These are phyloP conservation scores for Delichon dasypus DNA, from an alignment of 2,797 vertebrate species.

Conservation along the genomic window DNA sequence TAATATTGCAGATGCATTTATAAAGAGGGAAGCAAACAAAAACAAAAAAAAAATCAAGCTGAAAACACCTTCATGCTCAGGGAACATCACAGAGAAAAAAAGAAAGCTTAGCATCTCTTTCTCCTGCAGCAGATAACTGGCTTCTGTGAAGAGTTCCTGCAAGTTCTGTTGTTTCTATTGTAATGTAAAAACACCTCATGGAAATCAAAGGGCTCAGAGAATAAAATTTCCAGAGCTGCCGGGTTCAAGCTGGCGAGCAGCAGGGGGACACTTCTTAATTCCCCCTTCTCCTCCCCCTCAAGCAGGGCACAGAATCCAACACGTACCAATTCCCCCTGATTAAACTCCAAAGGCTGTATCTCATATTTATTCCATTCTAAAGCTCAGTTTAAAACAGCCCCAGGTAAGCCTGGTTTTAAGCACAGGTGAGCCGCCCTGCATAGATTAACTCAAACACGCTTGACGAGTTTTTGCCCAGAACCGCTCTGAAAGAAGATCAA, in stretches of 20 bases:
- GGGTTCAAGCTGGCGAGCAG: background rate
- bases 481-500: background rate
- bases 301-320: background rate
- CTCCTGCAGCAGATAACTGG: conserved; percentile 8
- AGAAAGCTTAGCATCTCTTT: background rate
- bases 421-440: background rate
- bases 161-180: conserved; percentile 55
- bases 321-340: background rate
- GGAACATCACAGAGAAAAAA: background rate
- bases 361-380: background rate
- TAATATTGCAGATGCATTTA: background rate
- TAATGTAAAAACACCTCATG: background rate
- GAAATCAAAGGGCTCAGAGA: background rate
- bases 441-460: conserved; percentile 6
- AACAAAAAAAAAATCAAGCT: background rate
- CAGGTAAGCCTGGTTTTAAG: conserved; percentile 10
- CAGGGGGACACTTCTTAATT: background rate
- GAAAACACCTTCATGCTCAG: conserved; percentile 46
- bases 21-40: background rate
- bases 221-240: background rate
- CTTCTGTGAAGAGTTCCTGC: conserved; percentile 46
- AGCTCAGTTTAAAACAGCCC: background rate
- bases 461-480: conserved; percentile 21
- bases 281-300: background rate
- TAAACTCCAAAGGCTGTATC: background rate